Evolutionary conservation across 92 coral and sea anemone genomes (phyloP).

Genomic region (Montipora capitata): DNA sequence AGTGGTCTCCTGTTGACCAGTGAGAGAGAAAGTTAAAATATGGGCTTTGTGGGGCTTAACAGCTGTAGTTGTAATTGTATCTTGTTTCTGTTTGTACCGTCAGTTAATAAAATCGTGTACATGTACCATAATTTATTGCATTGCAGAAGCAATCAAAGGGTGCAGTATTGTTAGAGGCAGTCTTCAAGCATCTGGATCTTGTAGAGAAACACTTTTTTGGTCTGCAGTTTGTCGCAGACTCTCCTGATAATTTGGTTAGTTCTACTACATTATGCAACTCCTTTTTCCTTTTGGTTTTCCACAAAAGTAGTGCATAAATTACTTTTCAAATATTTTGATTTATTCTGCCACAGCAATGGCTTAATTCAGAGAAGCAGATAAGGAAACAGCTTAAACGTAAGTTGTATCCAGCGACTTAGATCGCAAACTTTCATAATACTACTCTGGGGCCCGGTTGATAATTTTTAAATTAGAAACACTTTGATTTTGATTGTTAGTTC

Average conservation of each 20-base stretch:
- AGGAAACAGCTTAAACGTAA: slow-evolving; percentile 92
- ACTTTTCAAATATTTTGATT: not conserved
- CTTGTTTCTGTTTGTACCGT: no score
- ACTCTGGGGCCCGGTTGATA: no score
- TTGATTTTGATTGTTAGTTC: no score
- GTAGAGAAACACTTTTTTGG: slow-evolving; percentile 94
- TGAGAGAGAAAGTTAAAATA: no score
- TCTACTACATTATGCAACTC: no score
- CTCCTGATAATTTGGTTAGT: slow-evolving; percentile 88
- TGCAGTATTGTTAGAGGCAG: slow-evolving; percentile 77
- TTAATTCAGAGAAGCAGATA: slow-evolving; percentile 83
- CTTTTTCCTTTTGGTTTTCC: not conserved
- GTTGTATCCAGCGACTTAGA: not conserved
- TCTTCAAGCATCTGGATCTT: slow-evolving; percentile 86
- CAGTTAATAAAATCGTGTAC: no score
- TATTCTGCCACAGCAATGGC: slow-evolving; percentile 82
- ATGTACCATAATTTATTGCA: not conserved
- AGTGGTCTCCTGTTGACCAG: no score
- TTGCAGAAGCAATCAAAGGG: slow-evolving; percentile 91
- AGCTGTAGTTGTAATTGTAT: no score
- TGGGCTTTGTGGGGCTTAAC: no score
- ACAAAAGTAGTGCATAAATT: not conserved
- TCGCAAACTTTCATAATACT: no score
- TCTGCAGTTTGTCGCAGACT: slow-evolving; percentile 85
- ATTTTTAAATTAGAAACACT: no score